phyloP scores from a whole-genome alignment of 2,888 invertebrate genomes.

The Phaedon cochleariae region DNA sequence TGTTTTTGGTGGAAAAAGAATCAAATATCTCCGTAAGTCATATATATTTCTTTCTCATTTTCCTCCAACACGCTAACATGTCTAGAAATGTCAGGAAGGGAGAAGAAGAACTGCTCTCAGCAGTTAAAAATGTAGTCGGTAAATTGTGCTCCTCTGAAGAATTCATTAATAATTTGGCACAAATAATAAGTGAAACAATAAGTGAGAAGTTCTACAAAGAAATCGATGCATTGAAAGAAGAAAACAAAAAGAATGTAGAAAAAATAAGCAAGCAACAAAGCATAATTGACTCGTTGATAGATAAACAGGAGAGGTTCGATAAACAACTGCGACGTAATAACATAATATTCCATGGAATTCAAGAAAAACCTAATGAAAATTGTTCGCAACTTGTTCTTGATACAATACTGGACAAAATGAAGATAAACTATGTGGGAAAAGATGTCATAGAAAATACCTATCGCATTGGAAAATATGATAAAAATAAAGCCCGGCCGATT shows the following conservation, averaged over 20 bases:
- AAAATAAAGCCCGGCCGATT: neutral
- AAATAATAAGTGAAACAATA: neutral
- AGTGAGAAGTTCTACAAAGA: neutral
- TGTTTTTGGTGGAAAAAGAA: neutral
- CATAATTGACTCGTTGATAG: neutral
- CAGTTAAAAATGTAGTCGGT: neutral
- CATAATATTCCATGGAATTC: neutral
- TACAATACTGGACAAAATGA: neutral
- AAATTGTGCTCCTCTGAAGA: neutral
- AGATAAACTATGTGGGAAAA: neutral
- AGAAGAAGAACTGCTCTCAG: neutral
- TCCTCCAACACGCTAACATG: neutral
- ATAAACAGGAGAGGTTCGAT: neutral
- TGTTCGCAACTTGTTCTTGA: neutral
- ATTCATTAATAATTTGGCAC: neutral
- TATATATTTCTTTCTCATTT: neutral
- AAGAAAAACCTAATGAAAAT: neutral
- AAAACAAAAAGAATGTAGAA: neutral
- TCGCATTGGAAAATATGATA: constrained; percentile 1
- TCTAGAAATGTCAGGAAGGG: neutral
- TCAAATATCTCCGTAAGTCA: neutral
- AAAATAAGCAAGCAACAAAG: neutral
- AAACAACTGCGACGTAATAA: neutral
- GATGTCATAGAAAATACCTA: neutral
- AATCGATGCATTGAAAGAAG: neutral